Conservation (phyloP, 2,113 vertebrate genomes). For the Bostrychus sinensis region DNA sequence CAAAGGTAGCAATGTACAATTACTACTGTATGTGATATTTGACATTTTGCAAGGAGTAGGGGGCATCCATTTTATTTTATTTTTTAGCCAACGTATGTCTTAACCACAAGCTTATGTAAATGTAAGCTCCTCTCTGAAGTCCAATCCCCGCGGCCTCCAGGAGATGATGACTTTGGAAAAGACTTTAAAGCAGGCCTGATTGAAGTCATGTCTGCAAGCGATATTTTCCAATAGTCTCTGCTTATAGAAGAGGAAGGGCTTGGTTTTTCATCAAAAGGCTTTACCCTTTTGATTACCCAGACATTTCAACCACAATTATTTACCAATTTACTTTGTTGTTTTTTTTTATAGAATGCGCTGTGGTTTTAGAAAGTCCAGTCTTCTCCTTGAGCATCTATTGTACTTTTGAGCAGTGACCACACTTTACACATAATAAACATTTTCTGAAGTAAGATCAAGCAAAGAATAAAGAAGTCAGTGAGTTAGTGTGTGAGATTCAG, state of each 20-base stretch:
- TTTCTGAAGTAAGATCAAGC: too few relatives aligned
- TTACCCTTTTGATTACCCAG: constrained; percentile 48
- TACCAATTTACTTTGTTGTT: constrained; percentile 19
- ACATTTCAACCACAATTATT: constrained; percentile 7
- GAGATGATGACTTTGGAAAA: constrained; percentile 52
- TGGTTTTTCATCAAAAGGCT: constrained; percentile 60
- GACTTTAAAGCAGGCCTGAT: constrained; percentile 44
- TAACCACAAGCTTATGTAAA: constrained; percentile 39
- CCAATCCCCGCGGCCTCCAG: constrained; percentile 36
- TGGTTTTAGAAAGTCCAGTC: constrained; percentile 7
- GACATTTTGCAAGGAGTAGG: neutral
- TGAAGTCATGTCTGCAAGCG: constrained; percentile 45
- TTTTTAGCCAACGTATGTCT: constrained; percentile 30
- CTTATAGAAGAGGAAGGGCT: constrained; percentile 59
- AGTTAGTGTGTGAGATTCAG: too few relatives aligned
- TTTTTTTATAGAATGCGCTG: constrained; percentile 27
- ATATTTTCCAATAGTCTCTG: constrained; percentile 43
- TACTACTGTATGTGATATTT: neutral
- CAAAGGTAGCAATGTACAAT: neutral
- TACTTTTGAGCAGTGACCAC: constrained; percentile 27
- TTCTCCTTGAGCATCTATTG: constrained; percentile 19
- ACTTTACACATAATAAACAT: constrained; percentile 53
- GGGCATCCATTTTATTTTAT: constrained; percentile 31
- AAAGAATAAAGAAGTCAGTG: too few relatives aligned
- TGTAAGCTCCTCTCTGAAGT: constrained; percentile 55